Evolutionary conservation across 1,140 invertebrate species (phyloP), one percentile per base, ranked within the genome.

Genomic region (Habropoda laboriosa): DNA sequence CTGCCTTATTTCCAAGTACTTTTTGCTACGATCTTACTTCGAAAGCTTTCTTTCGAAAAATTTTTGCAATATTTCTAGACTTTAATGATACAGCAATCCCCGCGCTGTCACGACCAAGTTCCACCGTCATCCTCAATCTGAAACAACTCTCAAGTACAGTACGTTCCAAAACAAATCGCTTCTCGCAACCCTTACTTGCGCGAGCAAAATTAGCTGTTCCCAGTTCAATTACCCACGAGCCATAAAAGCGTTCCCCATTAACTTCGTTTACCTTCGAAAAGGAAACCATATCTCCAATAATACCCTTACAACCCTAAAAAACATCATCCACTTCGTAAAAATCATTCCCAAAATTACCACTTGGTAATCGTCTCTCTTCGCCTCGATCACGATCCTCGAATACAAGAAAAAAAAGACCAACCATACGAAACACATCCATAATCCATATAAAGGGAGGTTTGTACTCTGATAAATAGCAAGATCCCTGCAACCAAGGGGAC

Each of bases 121-220:
- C 12, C 21, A 24, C 0, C 7, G 13, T 13, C n/a, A n/a, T 21
- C 6, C 3, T 21, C 12, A 27, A 71, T 0, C 87, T 88, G 86
- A 61, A 88, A 88, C 66, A 82, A 84, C 13, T 51, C 12, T 49
- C 61, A 63, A 74, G 60, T 86, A 63, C 81, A 88, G 80, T 86
- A 85, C 70, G 40, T 86, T 72, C 87, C 16, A 60, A 68, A 71
- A 60, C 12, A 60, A 4, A 64, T 85, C 84, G 70, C 80, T 71
- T 82, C 71, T 13, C 38, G n/a, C 55, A 24, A 60, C 42, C 30
- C 16, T 8, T 12, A 55, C 12, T 45, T 40, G 51, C n/a, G n/a
- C n/a, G 5, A 30, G 40, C 24, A 16, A 38, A 70, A 21, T 55
- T 24, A 55, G 12, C n/a, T 49, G 55, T 35, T 24, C 53, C 24